Base-by-base conservation (phyloP, 1,140 invertebrate species). In the Rhopalosiphum padi region DNA sequence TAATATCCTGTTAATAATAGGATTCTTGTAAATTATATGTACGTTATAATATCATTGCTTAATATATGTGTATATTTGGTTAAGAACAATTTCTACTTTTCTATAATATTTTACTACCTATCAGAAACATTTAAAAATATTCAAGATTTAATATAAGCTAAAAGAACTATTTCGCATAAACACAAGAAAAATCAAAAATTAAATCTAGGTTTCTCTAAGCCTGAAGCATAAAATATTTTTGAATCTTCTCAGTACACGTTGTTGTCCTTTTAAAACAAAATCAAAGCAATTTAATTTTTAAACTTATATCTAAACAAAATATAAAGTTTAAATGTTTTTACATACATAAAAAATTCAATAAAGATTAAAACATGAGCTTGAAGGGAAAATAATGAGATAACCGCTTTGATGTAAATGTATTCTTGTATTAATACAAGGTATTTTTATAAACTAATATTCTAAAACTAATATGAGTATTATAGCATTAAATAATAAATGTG, bases 231-330 rank as follows among this genome's bases (percentile, higher is more conserved):
- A 68, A 68, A 68, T 68, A 68, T 15, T n/a, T 15, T 68, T 68
- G 23, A n/a, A 35, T 35, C 60, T n/a, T 77, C n/a, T 77, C 30
- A 77, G 60, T n/a, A n/a, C 30, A 77, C 18, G 60, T n/a, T 68
- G 60, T 68, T 18, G 60, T 35, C 60, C 30, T 77, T n/a, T 77
- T n/a, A n/a, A 77, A 77, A 77, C 60, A 18, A n/a, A 77, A n/a
- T 77, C n/a, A 77, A 77, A 77, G 60, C 60, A 77, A 77, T 77
- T 77, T 77, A 77, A 77, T 77, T 77, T 77, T 77, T 77, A 77
- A 77, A 77, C 60, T 77, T 21, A 77, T 18, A 77, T n/a, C 15
- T 21, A n/a, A 77, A n/a, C 60, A 60, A 60, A 60, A 83, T 43
- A 25, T 85, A 30, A 41, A 41, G 83, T 85, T 85, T n/a, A 21